A percentile compares a stretch with the other conserved stretches of the same genome.
These are phyloP conservation scores for Nibea albiflora DNA, from an alignment of 2,113 vertebrate genomes.

Conservation along the genomic window DNA sequence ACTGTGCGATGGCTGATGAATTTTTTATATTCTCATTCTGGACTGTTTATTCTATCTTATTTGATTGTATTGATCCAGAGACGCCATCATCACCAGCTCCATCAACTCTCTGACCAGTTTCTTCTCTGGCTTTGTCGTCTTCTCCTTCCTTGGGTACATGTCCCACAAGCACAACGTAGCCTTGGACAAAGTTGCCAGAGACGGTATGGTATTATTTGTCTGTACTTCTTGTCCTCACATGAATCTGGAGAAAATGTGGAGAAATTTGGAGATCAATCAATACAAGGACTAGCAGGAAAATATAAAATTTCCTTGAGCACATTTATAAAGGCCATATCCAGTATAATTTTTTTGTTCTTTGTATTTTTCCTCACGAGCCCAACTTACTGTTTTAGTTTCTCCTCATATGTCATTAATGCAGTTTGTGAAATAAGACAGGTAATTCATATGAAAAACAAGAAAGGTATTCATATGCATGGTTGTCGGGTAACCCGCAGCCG, in stretches of 20 bases:
- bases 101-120: conserved; percentile 94
- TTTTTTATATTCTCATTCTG: neutral
- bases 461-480: neutral
- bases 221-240: neutral
- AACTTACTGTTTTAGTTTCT: neutral
- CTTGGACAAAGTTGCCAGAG: conserved; percentile 90
- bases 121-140: conserved; percentile 94
- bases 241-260: neutral
- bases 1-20: neutral
- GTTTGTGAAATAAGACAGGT: neutral
- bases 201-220: conserved; percentile 80
- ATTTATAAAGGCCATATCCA: neutral
- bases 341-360: neutral
- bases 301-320: neutral
- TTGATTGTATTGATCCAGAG: conserved; percentile 77
- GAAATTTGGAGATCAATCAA: neutral
- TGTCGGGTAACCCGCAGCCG: neutral
- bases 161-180: conserved; percentile 91
- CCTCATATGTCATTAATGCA: neutral
- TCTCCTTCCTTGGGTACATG: conserved; percentile 94
- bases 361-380: neutral
- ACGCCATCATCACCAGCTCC: conserved; percentile 93
- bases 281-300: neutral
- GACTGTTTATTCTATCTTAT: neutral
- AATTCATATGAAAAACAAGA: too few species aligned